Base-by-base conservation (phyloP, 2,888 invertebrate genomes). In the Biston stratarius region DNA sequence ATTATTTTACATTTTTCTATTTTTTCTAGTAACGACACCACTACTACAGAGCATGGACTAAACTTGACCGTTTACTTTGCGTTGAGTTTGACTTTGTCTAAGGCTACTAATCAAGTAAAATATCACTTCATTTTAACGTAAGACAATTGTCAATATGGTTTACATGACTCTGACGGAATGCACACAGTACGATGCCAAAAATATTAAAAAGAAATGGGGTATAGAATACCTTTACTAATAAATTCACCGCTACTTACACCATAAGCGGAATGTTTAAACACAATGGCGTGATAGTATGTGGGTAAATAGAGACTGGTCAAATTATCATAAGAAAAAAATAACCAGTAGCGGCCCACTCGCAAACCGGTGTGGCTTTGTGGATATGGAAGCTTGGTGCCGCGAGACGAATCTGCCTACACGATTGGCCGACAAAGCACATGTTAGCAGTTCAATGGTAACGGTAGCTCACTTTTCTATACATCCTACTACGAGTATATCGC, bases 341-440 rank as follows among this genome's bases (percentile, higher is more conserved):
- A 83, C 83, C 80, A 83, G 85, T 83, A 80, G 86, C 91, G 80
- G 83, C 92, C 92, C 92, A 92, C 92, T 89, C 91, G 80, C 79
- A 84, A 90, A 92, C 92, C 91, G 92, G 92, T 92, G 92, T 87
- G 88, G 84, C 87, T 83, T 83, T 83, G 84, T 84, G 87, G 85
- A 92, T 92, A 93, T 92, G 92, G 92, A 89, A 92, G 90, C 89
- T 91, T 91, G 93, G 86, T 83, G 78, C 86, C 87, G 86, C 88
- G 88, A 83, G 87, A 88, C 87, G 83, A 85, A 86, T 87, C 91
- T 88, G 85, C 93, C 92, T 90, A 92, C 92, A 89, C 45, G 62
- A 44, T 62, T 34, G 33, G 44, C 60, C 59, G 56, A 66, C 66
- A 61, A 57, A 52, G 51, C 66, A 40, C 38, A 52, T 49, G 44